A percentile compares a stretch with the other conserved stretches of the same genome.
These are phyloP conservation scores for Pseudomyrmex gracilis DNA, from an alignment of 1,140 invertebrate genomes.

Conservation along the genomic window DNA sequence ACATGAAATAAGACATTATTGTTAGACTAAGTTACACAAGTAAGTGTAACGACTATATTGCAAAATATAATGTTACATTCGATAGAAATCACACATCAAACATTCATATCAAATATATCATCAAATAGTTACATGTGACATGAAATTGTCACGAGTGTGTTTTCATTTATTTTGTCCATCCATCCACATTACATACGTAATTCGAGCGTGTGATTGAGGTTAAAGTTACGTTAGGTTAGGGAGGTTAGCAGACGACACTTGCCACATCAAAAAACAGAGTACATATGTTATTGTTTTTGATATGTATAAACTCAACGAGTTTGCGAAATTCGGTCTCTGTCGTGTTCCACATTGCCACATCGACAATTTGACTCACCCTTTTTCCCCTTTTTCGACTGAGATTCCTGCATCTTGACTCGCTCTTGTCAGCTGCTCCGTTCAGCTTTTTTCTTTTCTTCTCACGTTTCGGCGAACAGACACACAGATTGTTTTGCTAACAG, in stretches of 20 bases:
- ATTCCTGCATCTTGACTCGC: slow-evolving; percentile 81
- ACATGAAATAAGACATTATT: slow-evolving; percentile 25
- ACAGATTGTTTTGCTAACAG: no score
- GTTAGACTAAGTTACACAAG: slow-evolving; percentile 22
- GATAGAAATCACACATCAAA: not conserved
- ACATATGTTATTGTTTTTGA: slow-evolving; percentile 19
- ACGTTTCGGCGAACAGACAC: not conserved
- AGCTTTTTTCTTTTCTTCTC: slow-evolving; percentile 46
- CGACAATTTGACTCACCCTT: slow-evolving; percentile 64
- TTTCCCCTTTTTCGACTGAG: slow-evolving; percentile 86
- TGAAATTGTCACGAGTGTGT: not conserved
- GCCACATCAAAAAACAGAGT: not conserved
- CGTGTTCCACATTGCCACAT: not conserved
- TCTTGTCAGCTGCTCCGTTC: slow-evolving; percentile 33
- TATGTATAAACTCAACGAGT: not conserved
- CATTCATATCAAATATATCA: slow-evolving; percentile 9
- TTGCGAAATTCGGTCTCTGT: not conserved
- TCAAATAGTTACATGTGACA: slow-evolving; percentile 6
- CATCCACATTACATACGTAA: slow-evolving; percentile 46
- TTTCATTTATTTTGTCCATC: not conserved
- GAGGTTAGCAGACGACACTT: slow-evolving; percentile 69
- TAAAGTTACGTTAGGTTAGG: slow-evolving; percentile 60
- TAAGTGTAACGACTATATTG: not conserved
- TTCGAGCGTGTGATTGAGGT: slow-evolving; percentile 7
- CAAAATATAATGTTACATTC: not conserved